Evolutionary conservation across 2,797 vertebrate species (phyloP).

Genomic region (Ispidina lecontei): DNA sequence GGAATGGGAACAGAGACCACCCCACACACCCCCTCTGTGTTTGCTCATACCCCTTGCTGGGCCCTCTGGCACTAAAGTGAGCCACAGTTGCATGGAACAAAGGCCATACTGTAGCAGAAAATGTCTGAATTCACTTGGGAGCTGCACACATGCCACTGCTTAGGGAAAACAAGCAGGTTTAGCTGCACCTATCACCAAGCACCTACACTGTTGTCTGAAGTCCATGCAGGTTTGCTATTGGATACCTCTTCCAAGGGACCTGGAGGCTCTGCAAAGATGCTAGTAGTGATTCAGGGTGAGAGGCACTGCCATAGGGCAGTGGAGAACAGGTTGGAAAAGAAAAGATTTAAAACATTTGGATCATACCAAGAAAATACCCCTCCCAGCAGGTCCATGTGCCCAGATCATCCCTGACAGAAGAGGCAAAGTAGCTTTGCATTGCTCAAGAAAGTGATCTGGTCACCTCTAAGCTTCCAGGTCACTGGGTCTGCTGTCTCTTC

Average conservation of each 20-base stretch:
- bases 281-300: background rate
- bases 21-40: accelerated
- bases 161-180: background rate
- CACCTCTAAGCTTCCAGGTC: conserved; percentile 1
- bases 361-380: background rate
- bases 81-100: background rate
- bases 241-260: background rate
- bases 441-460: conserved; percentile 28
- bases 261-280: background rate
- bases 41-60: background rate
- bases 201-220: background rate
- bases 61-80: background rate
- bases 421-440: background rate
- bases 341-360: background rate
- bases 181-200: background rate
- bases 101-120: background rate
- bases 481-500: background rate
- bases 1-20: background rate
- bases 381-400: background rate
- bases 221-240: background rate
- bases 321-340: background rate
- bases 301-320: background rate
- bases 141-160: background rate
- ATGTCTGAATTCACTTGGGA: background rate
- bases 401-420: background rate